Evolutionary conservation across 2,113 vertebrate species (phyloP), one percentile per base, ranked within the genome.

Genomic region (Scatophagus argus): DNA sequence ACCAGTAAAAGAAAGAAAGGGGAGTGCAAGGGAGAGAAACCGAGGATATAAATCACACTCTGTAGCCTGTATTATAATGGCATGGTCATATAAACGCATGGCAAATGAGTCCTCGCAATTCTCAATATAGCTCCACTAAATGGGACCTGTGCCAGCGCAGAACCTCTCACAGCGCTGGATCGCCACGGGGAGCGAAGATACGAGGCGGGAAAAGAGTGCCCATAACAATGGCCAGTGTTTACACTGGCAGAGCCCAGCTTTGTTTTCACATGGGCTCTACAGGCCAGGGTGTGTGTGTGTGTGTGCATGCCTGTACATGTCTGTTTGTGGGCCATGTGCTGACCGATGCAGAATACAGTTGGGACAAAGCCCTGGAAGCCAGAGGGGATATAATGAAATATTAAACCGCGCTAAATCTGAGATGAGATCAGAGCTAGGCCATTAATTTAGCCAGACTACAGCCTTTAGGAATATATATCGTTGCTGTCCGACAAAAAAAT

Each of bases 171-270:
- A 72, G 70, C 49, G 51, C 82, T 14, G 81, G 34, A 79, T 49
- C 78, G n/a, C 85, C 78, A 59, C 31, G 19, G 86, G 87, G 85
- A 65, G 72, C 56, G 58, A 72, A 80, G 81, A 77, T 80, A 82
- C 60, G 52, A 87, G 84, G 86, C 65, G 84, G 84, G 87, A 92
- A 78, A 52, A 73, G 62, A 86, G 78, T 52, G 82, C 79, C 83
- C 81, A 32, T 78, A 91, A 91, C 90, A 93, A 93, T 90, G 80
- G 68, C 11, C 63, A 0, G 31, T 91, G 90, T 93, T 93, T 88
- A 89, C 84, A 88, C 77, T 93, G 91, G 90, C 88, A 87, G 74
- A 89, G 81, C 75, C 65, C 16, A 17, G 81, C 85, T 82, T 88
- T 91, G 89, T 91, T 92, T 93, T 91, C 83, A 85, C 86, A n/a